phyloP scores from a whole-genome alignment of 2,888 invertebrate genomes.

The Mongoloraphidia duomilia region DNA sequence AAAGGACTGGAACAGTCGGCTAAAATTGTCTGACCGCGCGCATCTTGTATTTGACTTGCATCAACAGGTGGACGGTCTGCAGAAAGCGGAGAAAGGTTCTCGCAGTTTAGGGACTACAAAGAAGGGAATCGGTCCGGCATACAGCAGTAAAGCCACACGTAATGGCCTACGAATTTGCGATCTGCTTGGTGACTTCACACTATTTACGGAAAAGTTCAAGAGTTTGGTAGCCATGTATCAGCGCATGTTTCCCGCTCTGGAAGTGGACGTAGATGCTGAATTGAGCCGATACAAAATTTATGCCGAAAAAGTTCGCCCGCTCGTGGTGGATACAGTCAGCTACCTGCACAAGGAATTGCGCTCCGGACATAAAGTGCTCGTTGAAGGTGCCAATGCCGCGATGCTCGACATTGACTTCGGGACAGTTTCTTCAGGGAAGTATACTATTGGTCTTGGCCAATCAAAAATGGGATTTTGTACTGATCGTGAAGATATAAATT shows the following conservation, averaged over 20 bases:
- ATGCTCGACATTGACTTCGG: constrained; percentile 99
- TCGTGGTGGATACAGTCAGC: constrained; percentile 84
- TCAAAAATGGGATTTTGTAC: constrained; percentile 92
- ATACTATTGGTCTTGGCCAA: constrained; percentile 93
- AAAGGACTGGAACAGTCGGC: constrained; percentile 61
- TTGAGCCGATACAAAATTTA: constrained; percentile 50
- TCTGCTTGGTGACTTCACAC: constrained; percentile 73
- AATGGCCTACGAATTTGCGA: constrained; percentile 93
- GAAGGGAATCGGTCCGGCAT: constrained; percentile 96
- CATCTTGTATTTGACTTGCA: constrained; percentile 90
- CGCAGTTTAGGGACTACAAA: constrained; percentile 95
- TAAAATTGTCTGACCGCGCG: constrained; percentile 90
- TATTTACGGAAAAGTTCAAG: constrained; percentile 81
- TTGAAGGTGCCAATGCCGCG: constrained; percentile 97
- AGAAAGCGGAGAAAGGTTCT: constrained; percentile 68
- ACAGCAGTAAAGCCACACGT: constrained; percentile 86
- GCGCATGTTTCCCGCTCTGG: constrained; percentile 68
- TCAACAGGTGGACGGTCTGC: constrained; percentile 82
- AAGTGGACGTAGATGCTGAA: constrained; percentile 71
- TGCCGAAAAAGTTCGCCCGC: constrained; percentile 63
- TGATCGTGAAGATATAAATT: constrained; percentile 93
- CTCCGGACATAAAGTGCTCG: constrained; percentile 67
- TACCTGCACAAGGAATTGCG: constrained; percentile 66
- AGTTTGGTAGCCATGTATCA: constrained; percentile 65
- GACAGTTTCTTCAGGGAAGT: constrained; percentile 84